Evolutionary conservation across 2,797 vertebrate species (phyloP), one percentile per base, ranked within the genome.

Genomic region (Esox masquinongy): DNA sequence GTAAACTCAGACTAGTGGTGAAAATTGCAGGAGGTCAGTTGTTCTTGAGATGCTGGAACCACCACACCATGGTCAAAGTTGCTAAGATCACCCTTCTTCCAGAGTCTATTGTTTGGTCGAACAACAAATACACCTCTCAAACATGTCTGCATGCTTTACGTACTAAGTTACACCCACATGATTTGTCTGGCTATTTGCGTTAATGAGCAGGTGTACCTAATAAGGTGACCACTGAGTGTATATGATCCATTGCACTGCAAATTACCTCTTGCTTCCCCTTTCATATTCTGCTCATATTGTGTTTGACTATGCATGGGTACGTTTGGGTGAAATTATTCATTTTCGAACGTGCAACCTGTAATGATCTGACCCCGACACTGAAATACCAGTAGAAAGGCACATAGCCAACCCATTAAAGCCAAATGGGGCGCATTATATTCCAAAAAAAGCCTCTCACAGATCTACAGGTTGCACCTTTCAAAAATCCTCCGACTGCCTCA

Each of bases 251-350:
- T 68, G 15, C 36, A 64, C 19, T 64, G 16, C 17, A 73, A 70
- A 22, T 59, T 6, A 50, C 78, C 43, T 15, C 83, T 80, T 73
- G 72, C 81, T 86, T 83, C 82, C 66, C 2, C 67, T 79, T 75
- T 15, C 79, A 19, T 1, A 2, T 73, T 83, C 26, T 14, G 24
- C 73, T 63, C 59, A 79, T 85, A 82, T 85, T 84, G 63, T 75
- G 0, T 59, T 64, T 39, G 50, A 31, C 69, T 70, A 70, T 84
- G 69, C 4, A 24, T 53, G 81, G 14, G 17, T 84, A 53, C 68
- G 71, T 84, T 79, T 79, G 63, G 59, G 74, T 85, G 68, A 77
- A 80, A 73, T 83, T 66, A 83, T 86, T 85, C 76, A 56, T 56
- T 22, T 56, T 22, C n/a, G 17, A 56, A 22, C 16, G n/a, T 22